These are phyloP conservation scores for Oplegnathus fasciatus DNA, from an alignment of 2,113 vertebrate genomes.

Conservation along the genomic window DNA sequence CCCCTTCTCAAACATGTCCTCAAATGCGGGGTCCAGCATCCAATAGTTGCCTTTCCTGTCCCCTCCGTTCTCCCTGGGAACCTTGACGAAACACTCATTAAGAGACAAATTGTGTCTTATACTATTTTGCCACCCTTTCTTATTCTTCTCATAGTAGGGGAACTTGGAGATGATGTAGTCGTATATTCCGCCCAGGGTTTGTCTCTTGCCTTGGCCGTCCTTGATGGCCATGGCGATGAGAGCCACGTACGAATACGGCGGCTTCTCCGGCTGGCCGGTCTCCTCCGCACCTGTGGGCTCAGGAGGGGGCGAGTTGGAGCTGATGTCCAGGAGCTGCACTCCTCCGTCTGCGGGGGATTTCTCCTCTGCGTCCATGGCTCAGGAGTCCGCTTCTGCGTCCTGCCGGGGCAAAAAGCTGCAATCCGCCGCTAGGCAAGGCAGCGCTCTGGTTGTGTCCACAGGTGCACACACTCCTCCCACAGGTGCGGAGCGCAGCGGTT, in stretches of 20 bases:
- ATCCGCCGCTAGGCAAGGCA: not conserved
- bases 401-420: not conserved
- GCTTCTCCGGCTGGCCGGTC: constrained; percentile 69
- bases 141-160: constrained; percentile 85
- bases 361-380: constrained; percentile 55
- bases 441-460: constrained; percentile 34
- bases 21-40: constrained; percentile 86
- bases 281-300: constrained; percentile 24
- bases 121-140: constrained; percentile 89
- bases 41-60: constrained; percentile 84
- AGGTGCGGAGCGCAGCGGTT: not conserved
- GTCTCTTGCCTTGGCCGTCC: constrained; percentile 80
- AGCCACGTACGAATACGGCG: constrained; percentile 88
- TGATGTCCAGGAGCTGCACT: constrained; percentile 53
- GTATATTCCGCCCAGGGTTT: constrained; percentile 88
- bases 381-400: constrained; percentile 12
- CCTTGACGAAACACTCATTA: constrained; percentile 87
- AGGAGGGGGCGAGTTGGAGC: constrained; percentile 45
- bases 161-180: constrained; percentile 85
- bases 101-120: constrained; percentile 89
- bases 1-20: constrained; percentile 86
- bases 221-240: constrained; percentile 90
- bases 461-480: constrained; percentile 70
- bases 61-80: constrained; percentile 75
- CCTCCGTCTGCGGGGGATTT: not conserved